These are phyloP conservation scores for Trissoscelio sp. DNA, from an alignment of 2,888 invertebrate genomes.

Conservation along the genomic window DNA sequence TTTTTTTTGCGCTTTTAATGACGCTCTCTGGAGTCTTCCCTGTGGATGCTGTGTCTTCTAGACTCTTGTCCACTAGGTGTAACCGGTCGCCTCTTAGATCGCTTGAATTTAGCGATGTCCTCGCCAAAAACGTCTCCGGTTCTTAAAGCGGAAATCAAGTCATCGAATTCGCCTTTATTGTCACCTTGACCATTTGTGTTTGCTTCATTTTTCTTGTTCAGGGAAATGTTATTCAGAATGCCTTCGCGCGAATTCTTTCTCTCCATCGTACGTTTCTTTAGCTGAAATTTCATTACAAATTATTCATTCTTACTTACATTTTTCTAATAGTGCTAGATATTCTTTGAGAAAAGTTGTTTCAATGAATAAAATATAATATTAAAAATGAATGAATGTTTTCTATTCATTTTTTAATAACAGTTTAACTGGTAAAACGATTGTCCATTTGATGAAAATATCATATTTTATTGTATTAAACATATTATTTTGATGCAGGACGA, in stretches of 20 bases:
- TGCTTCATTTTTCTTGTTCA: slow-evolving; percentile 86
- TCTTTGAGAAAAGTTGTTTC: too few relatives aligned
- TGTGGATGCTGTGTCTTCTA: slow-evolving; percentile 86
- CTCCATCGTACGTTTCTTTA: slow-evolving; percentile 94
- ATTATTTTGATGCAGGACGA: too few relatives aligned
- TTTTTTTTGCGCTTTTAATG: slow-evolving; percentile 72
- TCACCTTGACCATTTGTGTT: slow-evolving; percentile 86
- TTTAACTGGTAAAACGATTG: too few relatives aligned
- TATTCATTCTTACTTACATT: too few relatives aligned
- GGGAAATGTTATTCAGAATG: slow-evolving; percentile 89
- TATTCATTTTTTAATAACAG: too few relatives aligned
- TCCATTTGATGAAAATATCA: too few relatives aligned
- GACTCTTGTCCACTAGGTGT: slow-evolving; percentile 85
- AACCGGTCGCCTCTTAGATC: slow-evolving; percentile 88
- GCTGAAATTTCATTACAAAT: slow-evolving; percentile 80
- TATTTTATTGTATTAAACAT: too few relatives aligned
- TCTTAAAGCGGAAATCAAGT: slow-evolving; percentile 95
- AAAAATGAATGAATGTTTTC: too few relatives aligned
- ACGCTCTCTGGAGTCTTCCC: slow-evolving; percentile 89
- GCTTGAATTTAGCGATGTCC: slow-evolving; percentile 96
- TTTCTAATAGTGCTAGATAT: too few relatives aligned
- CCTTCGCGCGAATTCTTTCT: slow-evolving; percentile 92
- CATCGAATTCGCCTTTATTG: slow-evolving; percentile 96
- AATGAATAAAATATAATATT: too few relatives aligned
- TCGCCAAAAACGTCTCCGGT: slow-evolving; percentile 98